These are phyloP conservation scores for Lepidostoma basale DNA, from an alignment of 1,140 invertebrate species.

Conservation along the genomic window DNA sequence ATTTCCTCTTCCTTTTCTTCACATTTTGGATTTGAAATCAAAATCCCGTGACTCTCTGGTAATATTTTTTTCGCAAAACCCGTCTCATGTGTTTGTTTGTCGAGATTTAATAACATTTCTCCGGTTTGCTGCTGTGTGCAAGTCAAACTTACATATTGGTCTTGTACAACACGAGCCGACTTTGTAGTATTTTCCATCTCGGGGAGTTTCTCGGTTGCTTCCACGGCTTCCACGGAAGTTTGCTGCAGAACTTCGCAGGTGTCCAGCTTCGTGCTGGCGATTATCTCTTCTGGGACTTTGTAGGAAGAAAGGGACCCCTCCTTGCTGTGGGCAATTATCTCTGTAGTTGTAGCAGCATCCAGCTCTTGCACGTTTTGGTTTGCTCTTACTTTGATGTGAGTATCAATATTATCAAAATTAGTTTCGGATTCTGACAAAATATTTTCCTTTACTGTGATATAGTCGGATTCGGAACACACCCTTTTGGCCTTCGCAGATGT, in stretches of 20 bases:
- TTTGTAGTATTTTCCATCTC: conserved; percentile 35
- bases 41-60: conserved; percentile 49
- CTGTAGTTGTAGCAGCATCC: conserved; percentile 48
- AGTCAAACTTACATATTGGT: conserved; percentile 31
- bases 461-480: background rate
- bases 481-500: conserved; percentile 18
- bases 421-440: conserved; percentile 50
- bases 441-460: conserved; percentile 22
- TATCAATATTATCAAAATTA: conserved; percentile 39
- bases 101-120: conserved; percentile 44
- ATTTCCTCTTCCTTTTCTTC: conserved; percentile 52
- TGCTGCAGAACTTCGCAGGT: conserved; percentile 49
- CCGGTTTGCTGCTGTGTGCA: conserved; percentile 51
- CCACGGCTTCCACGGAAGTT: conserved; percentile 46
- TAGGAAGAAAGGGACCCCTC: conserved; percentile 49
- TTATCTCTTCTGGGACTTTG: conserved; percentile 45
- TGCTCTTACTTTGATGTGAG: conserved; percentile 45
- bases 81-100: conserved; percentile 2
- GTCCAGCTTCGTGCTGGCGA: conserved; percentile 47
- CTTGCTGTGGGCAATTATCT: conserved; percentile 51
- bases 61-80: conserved; percentile 46
- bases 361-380: conserved; percentile 45
- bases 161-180: conserved; percentile 34
- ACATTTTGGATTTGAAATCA: conserved; percentile 48
- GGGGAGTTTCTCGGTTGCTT: conserved; percentile 39